Base-by-base conservation (phyloP, 1,140 invertebrate species). In the Monomorium pharaonis region DNA sequence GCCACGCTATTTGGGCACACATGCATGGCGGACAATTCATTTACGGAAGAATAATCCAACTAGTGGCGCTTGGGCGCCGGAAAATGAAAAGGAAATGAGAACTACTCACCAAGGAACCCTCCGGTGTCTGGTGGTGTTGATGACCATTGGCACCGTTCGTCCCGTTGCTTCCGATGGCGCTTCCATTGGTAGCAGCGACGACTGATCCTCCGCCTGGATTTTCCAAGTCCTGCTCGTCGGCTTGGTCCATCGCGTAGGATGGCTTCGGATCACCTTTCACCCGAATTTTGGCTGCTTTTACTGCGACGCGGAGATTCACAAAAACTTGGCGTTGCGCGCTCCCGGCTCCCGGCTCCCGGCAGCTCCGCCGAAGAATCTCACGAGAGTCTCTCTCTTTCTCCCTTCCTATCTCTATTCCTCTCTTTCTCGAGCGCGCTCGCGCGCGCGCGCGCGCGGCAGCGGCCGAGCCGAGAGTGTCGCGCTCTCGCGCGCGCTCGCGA, bases 201-300 rank as follows among this genome's bases (percentile, higher is more conserved):
- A 30, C 24, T 9, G 27, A 47, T 0, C 42, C 21, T 24, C 76
- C 92, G 1, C 92, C 91, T 0, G 93, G 87, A 74, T 93, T 95
- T 30, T 92, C 94, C 84, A 94, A 93, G 92, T 98, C 97, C 93
- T 97, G 96, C 94, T 97, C 97, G 95, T 97, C 96, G 95, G 97
- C 96, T 89, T 21, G 37, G 12, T 97, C 97, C 97, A 98, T 98
- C 95, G 97, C 97, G 96, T 98, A 97, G 95, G 97, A 97, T 95
- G 97, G 97, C 94, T 98, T 96, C 92, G 98, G 97, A 93, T 98
- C 97, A 96, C 97, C 98, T 97, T 98, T 98, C 94, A 98, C 97
- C 96, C 98, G 97, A 98, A 98, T 98, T 97, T 98, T 98, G 97
- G 95, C 95, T 95, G 96, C 96, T 96, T 91, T 91, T 87, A 69